These are phyloP conservation scores for Melanotaenia maccullochi DNA, from an alignment of 2,797 vertebrate species.

Conservation along the genomic window DNA sequence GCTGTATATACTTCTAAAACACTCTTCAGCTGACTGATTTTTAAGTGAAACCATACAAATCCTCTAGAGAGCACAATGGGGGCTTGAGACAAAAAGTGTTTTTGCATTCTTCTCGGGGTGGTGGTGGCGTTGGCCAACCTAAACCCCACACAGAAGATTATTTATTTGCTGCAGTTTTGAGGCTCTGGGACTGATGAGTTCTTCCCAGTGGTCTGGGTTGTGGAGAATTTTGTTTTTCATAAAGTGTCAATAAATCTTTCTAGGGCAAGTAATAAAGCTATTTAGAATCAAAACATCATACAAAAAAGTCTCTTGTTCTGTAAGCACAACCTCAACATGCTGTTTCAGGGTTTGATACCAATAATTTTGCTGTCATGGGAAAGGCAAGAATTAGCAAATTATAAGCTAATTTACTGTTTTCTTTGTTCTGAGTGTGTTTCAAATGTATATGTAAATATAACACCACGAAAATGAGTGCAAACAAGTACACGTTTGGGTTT, in stretches of 20 bases:
- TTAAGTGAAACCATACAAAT: conserved; percentile 70
- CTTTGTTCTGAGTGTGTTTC: conserved; percentile 36
- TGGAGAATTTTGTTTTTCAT: conserved; percentile 80
- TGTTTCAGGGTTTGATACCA: conserved; percentile 52
- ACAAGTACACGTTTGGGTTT: conserved; percentile 5
- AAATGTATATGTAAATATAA: conserved; percentile 9
- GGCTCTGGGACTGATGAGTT: conserved; percentile 66
- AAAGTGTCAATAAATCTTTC: conserved; percentile 76
- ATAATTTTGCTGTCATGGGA: conserved; percentile 48
- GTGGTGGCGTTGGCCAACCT: conserved; percentile 65
- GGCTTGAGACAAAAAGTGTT: conserved; percentile 60
- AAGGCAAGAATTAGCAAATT: conserved; percentile 39
- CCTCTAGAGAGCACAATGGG: conserved; percentile 60
- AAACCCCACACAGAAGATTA: conserved; percentile 70
- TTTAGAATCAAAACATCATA: conserved; percentile 71
- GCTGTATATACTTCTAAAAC: conserved; percentile 34
- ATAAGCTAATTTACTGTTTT: conserved; percentile 34
- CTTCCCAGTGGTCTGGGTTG: conserved; percentile 78
- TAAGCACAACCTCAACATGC: conserved; percentile 34
- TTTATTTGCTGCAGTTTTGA: conserved; percentile 72
- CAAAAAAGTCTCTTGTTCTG: conserved; percentile 46
- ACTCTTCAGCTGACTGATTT: conserved; percentile 51
- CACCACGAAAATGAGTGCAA: conserved; percentile 3
- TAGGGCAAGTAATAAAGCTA: conserved; percentile 74
- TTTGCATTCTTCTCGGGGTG: conserved; percentile 68